A percentile compares a stretch with the other conserved stretches of the same genome.
Evolutionary conservation across 2,113 vertebrate genomes (phyloP).

Genomic region (Rhadina sibilatrix): DNA sequence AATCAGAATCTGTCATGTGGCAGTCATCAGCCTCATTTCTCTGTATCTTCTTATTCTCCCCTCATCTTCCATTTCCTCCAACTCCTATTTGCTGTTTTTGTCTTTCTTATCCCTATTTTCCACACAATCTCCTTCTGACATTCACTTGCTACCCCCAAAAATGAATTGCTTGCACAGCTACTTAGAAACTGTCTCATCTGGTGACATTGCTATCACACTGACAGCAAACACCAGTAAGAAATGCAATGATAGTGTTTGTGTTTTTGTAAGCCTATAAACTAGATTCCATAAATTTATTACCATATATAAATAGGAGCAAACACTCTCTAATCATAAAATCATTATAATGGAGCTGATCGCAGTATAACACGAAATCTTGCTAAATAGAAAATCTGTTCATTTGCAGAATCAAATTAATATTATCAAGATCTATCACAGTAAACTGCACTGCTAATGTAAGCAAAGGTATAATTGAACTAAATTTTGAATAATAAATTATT

Average conservation of each 20-base stretch:
- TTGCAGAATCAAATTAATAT: slow-evolving; percentile 36
- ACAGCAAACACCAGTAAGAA: neutral
- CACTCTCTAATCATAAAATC: slow-evolving; percentile 20
- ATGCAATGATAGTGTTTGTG: neutral
- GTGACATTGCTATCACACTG: neutral
- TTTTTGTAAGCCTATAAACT: slow-evolving; percentile 34
- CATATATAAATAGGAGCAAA: slow-evolving; percentile 34
- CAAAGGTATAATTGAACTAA: slow-evolving; percentile 43
- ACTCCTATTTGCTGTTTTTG: neutral
- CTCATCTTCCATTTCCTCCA: neutral
- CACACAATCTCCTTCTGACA: neutral
- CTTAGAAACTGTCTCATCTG: neutral
- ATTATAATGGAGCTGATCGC: neutral
- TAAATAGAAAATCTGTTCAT: slow-evolving; percentile 23
- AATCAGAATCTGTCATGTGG: neutral
- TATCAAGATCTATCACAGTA: slow-evolving; percentile 27
- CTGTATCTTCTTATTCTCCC: neutral
- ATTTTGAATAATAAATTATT: slow-evolving; percentile 42
- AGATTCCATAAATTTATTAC: slow-evolving; percentile 35
- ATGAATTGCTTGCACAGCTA: neutral
- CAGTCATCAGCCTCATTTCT: neutral
- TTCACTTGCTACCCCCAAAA: neutral
- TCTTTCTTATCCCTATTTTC: neutral
- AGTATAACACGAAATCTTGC: neutral
- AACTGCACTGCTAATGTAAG: slow-evolving; percentile 38